A percentile compares a stretch with the other conserved stretches of the same genome.
Evolutionary conservation across 53 echinoderm and acorn worm species (phyloP).

Genomic region (Patiria pectinifera): DNA sequence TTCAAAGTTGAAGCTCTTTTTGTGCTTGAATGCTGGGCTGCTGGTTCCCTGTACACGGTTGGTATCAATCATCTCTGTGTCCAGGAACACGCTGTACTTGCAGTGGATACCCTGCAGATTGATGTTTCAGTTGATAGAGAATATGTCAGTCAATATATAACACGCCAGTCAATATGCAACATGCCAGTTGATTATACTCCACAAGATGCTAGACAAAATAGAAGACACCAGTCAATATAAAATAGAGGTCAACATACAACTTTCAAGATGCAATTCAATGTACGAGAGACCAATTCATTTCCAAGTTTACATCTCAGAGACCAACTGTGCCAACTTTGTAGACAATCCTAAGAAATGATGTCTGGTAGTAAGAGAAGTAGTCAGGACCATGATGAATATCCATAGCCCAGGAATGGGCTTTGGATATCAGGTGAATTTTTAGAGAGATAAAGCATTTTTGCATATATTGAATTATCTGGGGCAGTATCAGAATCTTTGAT

Average conservation of each 20-base stretch:
- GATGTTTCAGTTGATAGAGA: background rate
- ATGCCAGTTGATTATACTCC: background rate
- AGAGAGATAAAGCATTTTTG: too few species aligned
- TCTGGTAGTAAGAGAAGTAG: too few species aligned
- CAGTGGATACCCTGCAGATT: conserved; percentile 80
- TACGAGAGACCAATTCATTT: background rate
- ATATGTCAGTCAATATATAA: background rate
- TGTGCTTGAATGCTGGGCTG: conserved; percentile 82
- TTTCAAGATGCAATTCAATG: too few species aligned
- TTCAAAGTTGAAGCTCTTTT: conserved; percentile 84
- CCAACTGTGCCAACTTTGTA: background rate
- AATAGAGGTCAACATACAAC: background rate
- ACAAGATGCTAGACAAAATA: background rate
- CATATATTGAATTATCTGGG: too few species aligned
- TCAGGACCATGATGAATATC: too few species aligned
- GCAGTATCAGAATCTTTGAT: too few species aligned
- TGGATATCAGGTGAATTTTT: too few species aligned
- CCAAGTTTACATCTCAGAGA: background rate
- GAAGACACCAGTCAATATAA: background rate
- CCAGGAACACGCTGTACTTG: conserved; percentile 85
- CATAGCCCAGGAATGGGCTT: too few species aligned
- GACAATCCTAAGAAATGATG: too few species aligned
- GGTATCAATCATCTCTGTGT: conserved; percentile 75
- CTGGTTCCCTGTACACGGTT: conserved; percentile 67
- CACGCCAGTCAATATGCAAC: background rate